Evolutionary conservation across 2,797 vertebrate species (phyloP).

Genomic region (Delichon dasypus): DNA sequence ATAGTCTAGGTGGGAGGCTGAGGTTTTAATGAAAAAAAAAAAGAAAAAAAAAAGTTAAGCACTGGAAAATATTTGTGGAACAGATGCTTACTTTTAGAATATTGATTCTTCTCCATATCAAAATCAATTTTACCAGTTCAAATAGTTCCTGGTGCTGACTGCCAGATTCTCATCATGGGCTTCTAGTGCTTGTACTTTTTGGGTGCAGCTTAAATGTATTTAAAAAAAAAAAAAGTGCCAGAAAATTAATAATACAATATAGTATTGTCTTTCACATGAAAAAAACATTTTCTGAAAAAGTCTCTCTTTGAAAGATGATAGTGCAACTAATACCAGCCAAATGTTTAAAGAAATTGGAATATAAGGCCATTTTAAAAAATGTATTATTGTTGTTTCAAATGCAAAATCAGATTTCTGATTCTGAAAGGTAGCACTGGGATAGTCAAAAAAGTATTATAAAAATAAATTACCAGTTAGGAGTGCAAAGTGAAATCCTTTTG

Average conservation of each 20-base stretch:
- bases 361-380: neutral
- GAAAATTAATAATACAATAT: neutral
- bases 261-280: neutral
- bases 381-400: neutral
- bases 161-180: neutral
- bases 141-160: neutral
- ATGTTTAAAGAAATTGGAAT: neutral
- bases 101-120: neutral
- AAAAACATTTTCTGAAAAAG: neutral
- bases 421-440: neutral
- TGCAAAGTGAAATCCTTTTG: neutral
- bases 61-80: neutral
- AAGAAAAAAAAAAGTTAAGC: neutral
- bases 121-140: neutral
- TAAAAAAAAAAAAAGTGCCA: neutral
- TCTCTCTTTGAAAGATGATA: neutral
- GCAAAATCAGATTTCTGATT: neutral
- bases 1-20: neutral
- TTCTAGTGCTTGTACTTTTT: neutral
- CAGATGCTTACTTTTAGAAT: neutral
- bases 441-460: neutral
- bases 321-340: neutral
- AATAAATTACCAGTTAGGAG: neutral
- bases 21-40: neutral
- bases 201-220: neutral